Base-by-base conservation (phyloP, 2,888 invertebrate genomes). In the Mythimna lalbum region DNA sequence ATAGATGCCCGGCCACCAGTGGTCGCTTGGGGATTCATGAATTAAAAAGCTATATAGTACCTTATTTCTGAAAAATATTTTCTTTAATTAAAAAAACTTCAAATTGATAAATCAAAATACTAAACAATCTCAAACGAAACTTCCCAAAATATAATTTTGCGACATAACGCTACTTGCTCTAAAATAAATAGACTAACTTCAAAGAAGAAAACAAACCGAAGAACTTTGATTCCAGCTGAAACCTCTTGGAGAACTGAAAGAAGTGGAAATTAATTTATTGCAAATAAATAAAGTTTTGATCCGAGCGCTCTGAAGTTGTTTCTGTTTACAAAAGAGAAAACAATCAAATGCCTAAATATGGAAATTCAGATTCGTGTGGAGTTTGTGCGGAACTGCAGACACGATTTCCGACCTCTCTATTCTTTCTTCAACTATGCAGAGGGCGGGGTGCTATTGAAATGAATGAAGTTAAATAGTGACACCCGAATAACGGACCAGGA, bases 231-330 rank as follows among this genome's bases (percentile, higher is more conserved):
- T 73, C 69, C 72, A 78, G 65, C 56, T 77, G 73, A 73, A 79
- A 78, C 69, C 71, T 78, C 72, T 77, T 73, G 47, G 50, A 43
- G 73, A 71, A 77, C 73, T 79, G 82, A 82, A 85, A 86, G 87
- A 86, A 71, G 83, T 83, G 75, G 68, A 84, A 86, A 86, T 86
- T 86, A 86, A 86, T 71, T 75, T 76, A 71, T 86, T 82, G 80
- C 83, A 86, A 86, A 85, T 86, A 86, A 81, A 85, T 74, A 86
- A 85, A 86, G 84, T 86, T 86, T 79, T 77, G 76, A 86, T 83
- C 80, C 79, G 63, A 81, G 77, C 69, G 72, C 81, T 81, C 73
- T 77, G 67, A 72, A 82, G 65, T 85, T 84, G 80, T 82, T 82
- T 78, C 73, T 86, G 81, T 86, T 86, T 85, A 75, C 85, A 79